Evolutionary conservation across 1,140 invertebrate species (phyloP).

Genomic region (Neocloeon triangulifer): DNA sequence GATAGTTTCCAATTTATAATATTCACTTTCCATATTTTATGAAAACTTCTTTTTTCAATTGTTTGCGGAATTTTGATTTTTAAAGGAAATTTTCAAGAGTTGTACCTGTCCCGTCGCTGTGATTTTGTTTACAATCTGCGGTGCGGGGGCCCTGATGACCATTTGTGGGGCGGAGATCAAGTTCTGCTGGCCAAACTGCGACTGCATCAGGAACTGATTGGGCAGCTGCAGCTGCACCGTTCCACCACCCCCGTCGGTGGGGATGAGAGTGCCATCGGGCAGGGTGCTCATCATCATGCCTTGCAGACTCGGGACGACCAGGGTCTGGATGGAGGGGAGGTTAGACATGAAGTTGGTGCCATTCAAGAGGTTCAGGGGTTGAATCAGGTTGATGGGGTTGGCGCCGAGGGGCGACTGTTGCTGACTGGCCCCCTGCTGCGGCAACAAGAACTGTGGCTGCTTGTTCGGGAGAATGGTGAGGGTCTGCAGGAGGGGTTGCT

Average conservation of each 20-base stretch:
- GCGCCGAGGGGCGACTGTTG: not conserved
- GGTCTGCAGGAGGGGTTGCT: conserved; percentile 31
- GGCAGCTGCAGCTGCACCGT: conserved; percentile 12
- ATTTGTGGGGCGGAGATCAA: conserved; percentile 53
- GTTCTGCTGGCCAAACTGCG: conserved; percentile 58
- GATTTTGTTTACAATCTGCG: conserved; percentile 33
- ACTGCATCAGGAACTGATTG: conserved; percentile 44
- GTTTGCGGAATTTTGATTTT: no score
- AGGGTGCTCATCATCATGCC: conserved; percentile 42
- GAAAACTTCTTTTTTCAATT: no score
- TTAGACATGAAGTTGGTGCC: conserved; percentile 45
- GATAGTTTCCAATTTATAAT: no score
- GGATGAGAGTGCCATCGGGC: conserved; percentile 30
- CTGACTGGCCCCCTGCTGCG: no score
- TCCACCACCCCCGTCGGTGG: no score
- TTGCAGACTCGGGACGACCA: conserved; percentile 55
- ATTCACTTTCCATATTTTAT: no score
- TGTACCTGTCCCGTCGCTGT: conserved; percentile 8
- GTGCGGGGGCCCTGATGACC: conserved; percentile 45
- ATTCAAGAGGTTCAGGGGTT: conserved; percentile 57
- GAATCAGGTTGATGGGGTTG: conserved; percentile 16
- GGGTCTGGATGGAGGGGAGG: conserved; percentile 56
- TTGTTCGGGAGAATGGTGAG: conserved; percentile 53
- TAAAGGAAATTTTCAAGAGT: no score
- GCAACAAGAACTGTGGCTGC: no score